Base-by-base conservation (phyloP, 2,113 vertebrate species). In the Ailurus styani region DNA sequence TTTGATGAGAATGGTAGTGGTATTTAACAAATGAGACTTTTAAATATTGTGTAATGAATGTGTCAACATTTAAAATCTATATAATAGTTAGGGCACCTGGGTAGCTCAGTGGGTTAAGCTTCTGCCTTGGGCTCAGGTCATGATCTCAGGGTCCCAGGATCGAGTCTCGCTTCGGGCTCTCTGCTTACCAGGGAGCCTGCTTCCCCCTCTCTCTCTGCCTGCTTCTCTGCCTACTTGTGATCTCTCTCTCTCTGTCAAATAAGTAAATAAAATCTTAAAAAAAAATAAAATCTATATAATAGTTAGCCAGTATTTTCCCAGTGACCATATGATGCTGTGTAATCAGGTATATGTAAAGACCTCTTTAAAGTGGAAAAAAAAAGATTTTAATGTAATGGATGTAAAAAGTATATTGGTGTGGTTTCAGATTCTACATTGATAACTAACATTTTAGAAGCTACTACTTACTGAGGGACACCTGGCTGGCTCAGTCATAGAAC, bases 11-110 rank as follows among this genome's bases (percentile, higher is more conserved):
- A 72, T 89, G 31, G 27, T 77, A 78, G 34, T 87, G 66, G 70
- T 62, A 42, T 81, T 90, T 90, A 94, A 84, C 4, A 75, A 50
- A 75, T 82, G 62, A 57, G 25, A 72, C 73, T 96, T 89, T 81
- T 37, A 86, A 92, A 94, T 96, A 70, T 73, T 82, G 54, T 94
- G 34, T 87, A 97, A 50, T 95, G 25, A 89, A 73, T 70, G 6
- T 68, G 13, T 95, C 50, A 68, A 11, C 84, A 89, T 68, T 89
- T 64, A 85, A 97, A 77, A 77, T 81, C n/a, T 77, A 5, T 52
- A 37, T 25, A 90, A 64, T 40, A n/a, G n/a, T n/a, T n/a, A n/a
- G n/a, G n/a, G n/a, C n/a, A n/a, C n/a, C n/a, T n/a, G n/a, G n/a
- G n/a, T n/a, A n/a, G n/a, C n/a, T n/a, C n/a, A n/a, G n/a, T n/a